Conservation (phyloP, 2,113 vertebrate genomes). For the Bos taurus region DNA sequence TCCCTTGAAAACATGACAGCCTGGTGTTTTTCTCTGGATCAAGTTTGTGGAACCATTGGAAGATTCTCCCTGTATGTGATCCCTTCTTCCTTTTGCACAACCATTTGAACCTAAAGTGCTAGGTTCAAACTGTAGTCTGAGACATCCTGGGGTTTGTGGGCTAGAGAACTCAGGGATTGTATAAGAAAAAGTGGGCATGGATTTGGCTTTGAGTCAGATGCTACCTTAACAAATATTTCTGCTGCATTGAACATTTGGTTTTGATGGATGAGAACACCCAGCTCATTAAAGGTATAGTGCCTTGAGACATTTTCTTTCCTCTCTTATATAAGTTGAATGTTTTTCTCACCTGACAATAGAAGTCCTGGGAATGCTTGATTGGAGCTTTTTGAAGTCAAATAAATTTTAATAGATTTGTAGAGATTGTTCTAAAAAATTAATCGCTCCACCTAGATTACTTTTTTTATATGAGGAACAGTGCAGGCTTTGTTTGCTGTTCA, state of each 20-base stretch:
- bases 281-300: background rate
- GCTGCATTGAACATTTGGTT: constrained; percentile 23
- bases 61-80: background rate
- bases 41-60: constrained; percentile 1
- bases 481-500: constrained; percentile 35
- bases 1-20: background rate
- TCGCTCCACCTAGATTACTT: background rate
- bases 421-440: background rate
- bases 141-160: constrained; percentile 19
- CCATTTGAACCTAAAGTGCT: constrained; percentile 25
- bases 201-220: constrained; percentile 9
- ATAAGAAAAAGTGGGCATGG: background rate
- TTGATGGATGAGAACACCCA: background rate
- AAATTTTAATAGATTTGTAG: constrained; percentile 26
- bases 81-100: background rate
- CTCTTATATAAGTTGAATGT: background rate
- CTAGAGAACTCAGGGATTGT: background rate
- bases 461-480: background rate
- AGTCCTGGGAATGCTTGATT: background rate
- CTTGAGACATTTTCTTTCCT: constrained; percentile 1
- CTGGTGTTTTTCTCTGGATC: constrained; percentile 19
- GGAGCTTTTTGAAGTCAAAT: constrained; percentile 2
- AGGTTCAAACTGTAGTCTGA: constrained; percentile 35
- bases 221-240: background rate
- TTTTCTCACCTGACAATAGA: background rate